Conservation (phyloP, 2,888 invertebrate genomes). For the Andrena fulva region DNA sequence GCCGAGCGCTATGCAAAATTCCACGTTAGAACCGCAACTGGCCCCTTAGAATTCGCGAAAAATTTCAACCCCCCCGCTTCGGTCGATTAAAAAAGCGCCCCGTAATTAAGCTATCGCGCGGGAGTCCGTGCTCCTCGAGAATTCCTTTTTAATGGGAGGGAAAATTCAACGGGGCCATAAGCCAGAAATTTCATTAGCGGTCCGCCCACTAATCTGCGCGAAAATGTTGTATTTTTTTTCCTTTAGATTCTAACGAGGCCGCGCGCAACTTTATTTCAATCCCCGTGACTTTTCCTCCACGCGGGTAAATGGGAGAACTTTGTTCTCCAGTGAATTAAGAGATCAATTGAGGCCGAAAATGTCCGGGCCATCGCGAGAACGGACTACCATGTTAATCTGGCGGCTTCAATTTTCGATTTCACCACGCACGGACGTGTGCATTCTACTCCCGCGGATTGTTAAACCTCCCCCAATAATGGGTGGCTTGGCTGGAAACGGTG, state of each 20-base stretch:
- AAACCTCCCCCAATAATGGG: slow-evolving; percentile 36
- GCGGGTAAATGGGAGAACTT: not conserved
- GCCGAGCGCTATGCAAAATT: not conserved
- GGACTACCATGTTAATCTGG: slow-evolving; percentile 23
- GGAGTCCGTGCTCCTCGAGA: not conserved
- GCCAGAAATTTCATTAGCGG: slow-evolving; percentile 4
- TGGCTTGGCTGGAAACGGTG: not conserved
- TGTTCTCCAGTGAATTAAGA: slow-evolving; percentile 24
- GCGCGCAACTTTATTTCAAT: slow-evolving; percentile 11
- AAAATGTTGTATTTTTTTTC: not conserved
- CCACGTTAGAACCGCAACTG: not conserved
- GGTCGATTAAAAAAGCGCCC: not conserved
- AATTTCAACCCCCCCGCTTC: not conserved
- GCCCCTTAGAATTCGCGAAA: not conserved
- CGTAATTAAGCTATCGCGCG: not conserved
- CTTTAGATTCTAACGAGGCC: not conserved
- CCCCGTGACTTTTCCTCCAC: not conserved
- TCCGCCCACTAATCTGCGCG: not conserved
- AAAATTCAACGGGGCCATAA: not conserved
- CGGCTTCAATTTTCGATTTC: slow-evolving; percentile 51
- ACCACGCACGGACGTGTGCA: not conserved
- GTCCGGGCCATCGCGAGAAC: slow-evolving; percentile 2
- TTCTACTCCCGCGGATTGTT: slow-evolving; percentile 30
- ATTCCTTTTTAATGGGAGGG: not conserved
- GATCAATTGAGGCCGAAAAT: slow-evolving; percentile 9